These are phyloP conservation scores for Protobothrops flavoviridis DNA, from an alignment of 2,113 vertebrate species.

Conservation along the genomic window DNA sequence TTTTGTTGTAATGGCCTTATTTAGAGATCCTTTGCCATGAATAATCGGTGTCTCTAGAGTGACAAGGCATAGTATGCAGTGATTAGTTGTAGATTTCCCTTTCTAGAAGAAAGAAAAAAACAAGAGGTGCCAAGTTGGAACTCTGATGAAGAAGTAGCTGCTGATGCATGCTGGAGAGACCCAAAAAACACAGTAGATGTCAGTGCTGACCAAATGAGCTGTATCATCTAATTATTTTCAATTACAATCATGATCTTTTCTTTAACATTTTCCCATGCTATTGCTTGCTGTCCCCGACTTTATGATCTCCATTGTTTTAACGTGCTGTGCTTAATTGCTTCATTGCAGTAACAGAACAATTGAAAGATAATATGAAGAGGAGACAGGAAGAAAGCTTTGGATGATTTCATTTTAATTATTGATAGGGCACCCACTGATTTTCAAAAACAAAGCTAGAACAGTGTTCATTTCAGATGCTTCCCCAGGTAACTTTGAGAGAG, in stretches of 20 bases:
- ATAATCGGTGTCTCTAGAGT: not conserved
- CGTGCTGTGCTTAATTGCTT: slow-evolving; percentile 84
- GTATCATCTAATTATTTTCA: slow-evolving; percentile 86
- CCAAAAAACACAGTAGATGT: slow-evolving; percentile 39
- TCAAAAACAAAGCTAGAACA: slow-evolving; percentile 67
- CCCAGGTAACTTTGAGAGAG: slow-evolving; percentile 68
- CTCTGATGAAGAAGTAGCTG: slow-evolving; percentile 53
- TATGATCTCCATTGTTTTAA: slow-evolving; percentile 76
- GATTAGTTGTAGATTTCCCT: not conserved
- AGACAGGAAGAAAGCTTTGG: slow-evolving; percentile 69
- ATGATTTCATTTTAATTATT: slow-evolving; percentile 76
- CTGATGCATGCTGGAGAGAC: slow-evolving; percentile 23
- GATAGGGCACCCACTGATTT: slow-evolving; percentile 71
- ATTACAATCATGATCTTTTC: slow-evolving; percentile 80
- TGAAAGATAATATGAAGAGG: slow-evolving; percentile 75
- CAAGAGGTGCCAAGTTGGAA: not conserved
- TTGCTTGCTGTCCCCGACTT: slow-evolving; percentile 71
- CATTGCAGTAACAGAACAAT: slow-evolving; percentile 78
- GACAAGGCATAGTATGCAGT: not conserved
- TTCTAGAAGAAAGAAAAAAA: not conserved
- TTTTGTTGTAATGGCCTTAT: not conserved
- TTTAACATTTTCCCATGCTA: slow-evolving; percentile 77
- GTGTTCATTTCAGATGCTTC: slow-evolving; percentile 68
- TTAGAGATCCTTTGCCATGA: not conserved
- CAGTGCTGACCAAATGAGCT: slow-evolving; percentile 73